These are phyloP conservation scores for Leuctra nigra DNA, from an alignment of 2,888 invertebrate species.

Conservation along the genomic window DNA sequence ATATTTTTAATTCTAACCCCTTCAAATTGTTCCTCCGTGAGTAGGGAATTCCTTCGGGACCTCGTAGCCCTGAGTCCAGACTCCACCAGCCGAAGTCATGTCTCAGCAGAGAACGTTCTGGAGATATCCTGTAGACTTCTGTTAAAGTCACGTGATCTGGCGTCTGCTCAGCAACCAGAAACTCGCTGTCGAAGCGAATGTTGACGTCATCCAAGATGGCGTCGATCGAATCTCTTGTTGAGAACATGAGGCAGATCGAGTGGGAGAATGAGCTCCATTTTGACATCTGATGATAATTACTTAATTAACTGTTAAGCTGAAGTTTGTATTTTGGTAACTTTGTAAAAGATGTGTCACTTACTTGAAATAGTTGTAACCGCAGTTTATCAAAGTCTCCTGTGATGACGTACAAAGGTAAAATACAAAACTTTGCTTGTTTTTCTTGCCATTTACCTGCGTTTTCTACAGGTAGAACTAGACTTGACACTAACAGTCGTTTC, in stretches of 20 bases:
- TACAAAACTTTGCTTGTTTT: no score
- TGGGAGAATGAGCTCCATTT: neutral
- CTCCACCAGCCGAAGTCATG: neutral
- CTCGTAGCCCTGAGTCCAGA: neutral
- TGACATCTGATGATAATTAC: neutral
- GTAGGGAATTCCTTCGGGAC: neutral
- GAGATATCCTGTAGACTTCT: constrained; percentile 5
- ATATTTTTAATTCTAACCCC: neutral
- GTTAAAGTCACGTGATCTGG: neutral
- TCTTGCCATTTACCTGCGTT: no score
- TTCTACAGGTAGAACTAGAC: no score
- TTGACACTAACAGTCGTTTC: no score
- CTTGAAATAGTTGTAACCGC: no score
- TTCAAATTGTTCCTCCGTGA: constrained; percentile 5
- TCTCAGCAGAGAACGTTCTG: neutral
- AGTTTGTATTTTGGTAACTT: no score
- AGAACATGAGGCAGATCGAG: constrained; percentile 1
- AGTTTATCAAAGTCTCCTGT: no score
- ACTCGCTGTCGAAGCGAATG: neutral
- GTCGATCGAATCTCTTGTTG: no score
- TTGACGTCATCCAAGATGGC: neutral
- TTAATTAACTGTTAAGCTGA: no score
- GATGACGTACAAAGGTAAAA: no score
- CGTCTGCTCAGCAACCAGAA: neutral
- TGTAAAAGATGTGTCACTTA: no score